A percentile compares a stretch with the other conserved stretches of the same genome.
These are phyloP conservation scores for Agrypnus murinus DNA, from an alignment of 2,888 invertebrate genomes.

Conservation along the genomic window DNA sequence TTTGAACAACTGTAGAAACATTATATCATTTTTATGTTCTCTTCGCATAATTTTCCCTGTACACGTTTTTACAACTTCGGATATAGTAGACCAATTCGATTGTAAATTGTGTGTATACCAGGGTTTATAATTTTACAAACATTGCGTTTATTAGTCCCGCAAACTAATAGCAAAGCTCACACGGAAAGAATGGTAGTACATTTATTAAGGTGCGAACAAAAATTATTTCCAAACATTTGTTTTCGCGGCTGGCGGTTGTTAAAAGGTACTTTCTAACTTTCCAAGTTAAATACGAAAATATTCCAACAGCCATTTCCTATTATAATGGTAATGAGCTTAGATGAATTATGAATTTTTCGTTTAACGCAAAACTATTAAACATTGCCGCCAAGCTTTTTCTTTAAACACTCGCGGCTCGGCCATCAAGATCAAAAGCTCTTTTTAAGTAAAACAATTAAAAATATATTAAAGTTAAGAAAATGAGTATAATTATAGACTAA, in stretches of 20 bases:
- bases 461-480: conserved; percentile 26
- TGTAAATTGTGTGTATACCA: conserved; percentile 39
- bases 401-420: not conserved
- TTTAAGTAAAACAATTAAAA: conserved; percentile 25
- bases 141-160: conserved; percentile 6
- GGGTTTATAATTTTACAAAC: conserved; percentile 39
- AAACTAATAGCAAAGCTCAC: conserved; percentile 12
- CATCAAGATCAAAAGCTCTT: conserved; percentile 17
- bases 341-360: conserved; percentile 17
- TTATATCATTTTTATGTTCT: conserved; percentile 24
- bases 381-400: not conserved
- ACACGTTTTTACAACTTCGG: conserved; percentile 36
- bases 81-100: conserved; percentile 24
- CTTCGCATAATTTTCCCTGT: conserved; percentile 30
- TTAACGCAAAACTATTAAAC: conserved; percentile 19
- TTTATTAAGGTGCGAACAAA: conserved; percentile 13
- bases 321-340: not conserved
- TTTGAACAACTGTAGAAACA: conserved; percentile 11
- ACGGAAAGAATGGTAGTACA: not conserved
- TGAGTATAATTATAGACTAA: conserved; percentile 1
- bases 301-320: not conserved
- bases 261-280: conserved; percentile 2
- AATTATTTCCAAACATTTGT: conserved; percentile 17
- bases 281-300: conserved; percentile 3
- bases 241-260: not conserved